Conservation (phyloP, 2,888 invertebrate species). For the Neoscelio sp. region DNA sequence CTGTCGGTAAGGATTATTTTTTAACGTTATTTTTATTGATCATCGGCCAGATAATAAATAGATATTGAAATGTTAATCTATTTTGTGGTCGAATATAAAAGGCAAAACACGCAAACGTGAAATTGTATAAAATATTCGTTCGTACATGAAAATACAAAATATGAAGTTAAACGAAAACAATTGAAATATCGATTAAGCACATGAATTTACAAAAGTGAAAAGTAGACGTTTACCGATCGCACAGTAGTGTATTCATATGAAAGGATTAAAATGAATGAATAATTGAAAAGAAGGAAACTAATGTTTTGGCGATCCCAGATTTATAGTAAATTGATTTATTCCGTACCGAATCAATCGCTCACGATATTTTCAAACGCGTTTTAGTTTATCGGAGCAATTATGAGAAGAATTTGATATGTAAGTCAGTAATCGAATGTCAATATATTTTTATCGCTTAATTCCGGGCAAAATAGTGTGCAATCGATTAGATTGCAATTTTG, state of each 20-base stretch:
- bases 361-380: constrained; percentile 4
- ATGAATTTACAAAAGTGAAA: background rate
- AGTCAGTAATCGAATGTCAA: constrained; percentile 23
- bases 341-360: background rate
- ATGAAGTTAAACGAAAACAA: constrained; percentile 13
- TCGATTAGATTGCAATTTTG: background rate
- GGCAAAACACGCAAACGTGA: too few relatives aligned
- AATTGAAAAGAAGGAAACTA: constrained; percentile 29
- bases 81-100: too few relatives aligned
- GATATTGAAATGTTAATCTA: too few relatives aligned
- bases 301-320: constrained; percentile 10
- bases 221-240: constrained; percentile 1
- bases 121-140: too few relatives aligned
- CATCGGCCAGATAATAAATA: too few relatives aligned
- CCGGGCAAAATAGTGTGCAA: background rate
- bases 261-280: constrained; percentile 26
- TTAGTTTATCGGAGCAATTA: constrained; percentile 12
- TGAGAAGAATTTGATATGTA: constrained; percentile 7
- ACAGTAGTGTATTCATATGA: constrained; percentile 11
- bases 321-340: constrained; percentile 25
- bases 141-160: background rate
- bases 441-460: constrained; percentile 2
- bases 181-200: constrained; percentile 4
- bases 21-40: too few relatives aligned
- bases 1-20: too few relatives aligned